Evolutionary conservation across 2,888 invertebrate species (phyloP).

Genomic region (Lutraria lutraria): DNA sequence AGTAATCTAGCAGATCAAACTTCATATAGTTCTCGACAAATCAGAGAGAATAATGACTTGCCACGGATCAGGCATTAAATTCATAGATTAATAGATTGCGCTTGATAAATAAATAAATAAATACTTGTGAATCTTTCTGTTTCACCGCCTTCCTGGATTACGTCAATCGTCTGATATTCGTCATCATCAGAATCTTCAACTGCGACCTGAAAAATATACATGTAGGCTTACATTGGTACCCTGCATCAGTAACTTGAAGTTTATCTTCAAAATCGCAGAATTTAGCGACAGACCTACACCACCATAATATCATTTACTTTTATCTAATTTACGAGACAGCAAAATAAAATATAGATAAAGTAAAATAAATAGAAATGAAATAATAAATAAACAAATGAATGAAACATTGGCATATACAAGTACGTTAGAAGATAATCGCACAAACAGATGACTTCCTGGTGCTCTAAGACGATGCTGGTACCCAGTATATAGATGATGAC

Average conservation of each 20-base stretch:
- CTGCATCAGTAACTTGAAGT: not conserved
- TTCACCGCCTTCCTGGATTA: conserved; percentile 35
- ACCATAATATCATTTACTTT: not conserved
- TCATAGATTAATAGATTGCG: no score
- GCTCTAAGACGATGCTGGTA: not conserved
- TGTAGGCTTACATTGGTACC: not conserved
- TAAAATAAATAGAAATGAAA: not conserved
- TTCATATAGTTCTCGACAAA: no score
- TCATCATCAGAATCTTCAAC: conserved; percentile 34
- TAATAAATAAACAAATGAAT: not conserved
- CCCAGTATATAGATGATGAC: no score
- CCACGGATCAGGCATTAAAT: no score
- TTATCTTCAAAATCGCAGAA: no score
- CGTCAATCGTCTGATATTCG: conserved; percentile 62
- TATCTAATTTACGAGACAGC: not conserved
- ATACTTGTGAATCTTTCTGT: conserved; percentile 15
- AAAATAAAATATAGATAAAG: not conserved
- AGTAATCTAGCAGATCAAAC: no score
- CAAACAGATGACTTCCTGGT: not conserved
- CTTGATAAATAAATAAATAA: not conserved
- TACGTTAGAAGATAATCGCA: not conserved
- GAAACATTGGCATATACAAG: not conserved
- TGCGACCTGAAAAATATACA: conserved; percentile 21
- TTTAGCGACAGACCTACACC: not conserved
- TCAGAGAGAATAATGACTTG: no score